These are phyloP conservation scores for Leptodactylus fuscus DNA, from an alignment of 2,113 vertebrate genomes.

Conservation along the genomic window DNA sequence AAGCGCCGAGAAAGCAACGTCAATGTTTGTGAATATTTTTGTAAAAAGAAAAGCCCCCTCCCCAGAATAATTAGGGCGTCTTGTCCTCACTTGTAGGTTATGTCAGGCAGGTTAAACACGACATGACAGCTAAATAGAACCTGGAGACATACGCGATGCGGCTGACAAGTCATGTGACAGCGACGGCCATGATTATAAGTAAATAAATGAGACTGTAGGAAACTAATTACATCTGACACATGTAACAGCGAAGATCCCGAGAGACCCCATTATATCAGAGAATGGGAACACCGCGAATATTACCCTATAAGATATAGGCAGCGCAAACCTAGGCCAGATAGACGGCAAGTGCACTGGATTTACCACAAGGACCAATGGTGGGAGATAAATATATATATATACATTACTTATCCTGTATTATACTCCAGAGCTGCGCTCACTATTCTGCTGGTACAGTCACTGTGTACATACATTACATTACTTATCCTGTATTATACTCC, in stretches of 20 bases:
- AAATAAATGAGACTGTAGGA: conserved; percentile 14
- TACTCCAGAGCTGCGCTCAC: no score
- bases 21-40: not conserved
- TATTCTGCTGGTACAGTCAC: no score
- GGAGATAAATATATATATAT: no score
- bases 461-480: no score
- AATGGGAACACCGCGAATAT: no score
- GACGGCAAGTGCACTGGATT: no score
- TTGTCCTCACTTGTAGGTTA: not conserved
- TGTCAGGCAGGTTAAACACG: not conserved
- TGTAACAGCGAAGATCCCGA: not conserved
- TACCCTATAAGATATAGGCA: no score
- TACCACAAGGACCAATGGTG: no score
- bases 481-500: no score
- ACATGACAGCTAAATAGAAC: not conserved
- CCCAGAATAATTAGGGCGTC: not conserved
- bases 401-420: no score
- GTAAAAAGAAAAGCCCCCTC: not conserved
- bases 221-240: conserved; percentile 29
- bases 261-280: not conserved
- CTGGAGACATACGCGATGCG: not conserved
- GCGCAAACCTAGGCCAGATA: no score
- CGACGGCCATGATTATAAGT: not conserved
- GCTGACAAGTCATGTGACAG: not conserved
- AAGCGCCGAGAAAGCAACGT: not conserved